phyloP scores from a whole-genome alignment of 1,140 invertebrate species.

The Berghia stephanieae region DNA sequence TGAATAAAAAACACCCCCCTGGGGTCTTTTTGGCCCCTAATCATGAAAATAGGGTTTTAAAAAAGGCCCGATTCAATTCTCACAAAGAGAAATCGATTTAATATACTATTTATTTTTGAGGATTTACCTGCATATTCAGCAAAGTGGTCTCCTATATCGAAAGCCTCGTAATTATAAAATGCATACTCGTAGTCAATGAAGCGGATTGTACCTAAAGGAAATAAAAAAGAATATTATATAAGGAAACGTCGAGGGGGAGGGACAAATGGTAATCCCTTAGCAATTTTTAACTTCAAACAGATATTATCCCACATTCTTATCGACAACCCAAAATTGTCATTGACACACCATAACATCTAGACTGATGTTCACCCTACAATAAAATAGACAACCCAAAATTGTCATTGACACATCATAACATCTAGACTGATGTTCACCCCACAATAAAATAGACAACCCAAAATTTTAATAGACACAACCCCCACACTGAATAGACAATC shows the following conservation, averaged over 20 bases:
- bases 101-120: no score
- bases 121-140: constrained; percentile 91
- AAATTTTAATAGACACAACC: no score
- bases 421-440: background rate
- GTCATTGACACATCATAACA: no score
- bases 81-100: no score
- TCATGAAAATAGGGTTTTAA: no score
- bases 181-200: constrained; percentile 99
- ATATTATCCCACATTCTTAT: background rate
- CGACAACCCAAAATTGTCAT: background rate
- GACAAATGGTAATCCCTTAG: background rate
- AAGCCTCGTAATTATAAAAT: constrained; percentile 92
- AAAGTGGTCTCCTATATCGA: constrained; percentile 98
- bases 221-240: constrained; percentile 12
- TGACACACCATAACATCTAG: background rate
- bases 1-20: no score
- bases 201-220: constrained; percentile 72
- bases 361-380: constrained; percentile 5
- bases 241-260: background rate
- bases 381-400: background rate
- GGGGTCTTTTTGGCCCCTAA: no score
- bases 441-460: background rate
- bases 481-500: no score
- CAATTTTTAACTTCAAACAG: background rate
- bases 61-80: background rate